Percentiles rank a stretch among this genome's conserved stretches.
These are phyloP conservation scores for Aphelenchoides fujianensis DNA, from an alignment of 1,140 invertebrate species.

Conservation along the genomic window DNA sequence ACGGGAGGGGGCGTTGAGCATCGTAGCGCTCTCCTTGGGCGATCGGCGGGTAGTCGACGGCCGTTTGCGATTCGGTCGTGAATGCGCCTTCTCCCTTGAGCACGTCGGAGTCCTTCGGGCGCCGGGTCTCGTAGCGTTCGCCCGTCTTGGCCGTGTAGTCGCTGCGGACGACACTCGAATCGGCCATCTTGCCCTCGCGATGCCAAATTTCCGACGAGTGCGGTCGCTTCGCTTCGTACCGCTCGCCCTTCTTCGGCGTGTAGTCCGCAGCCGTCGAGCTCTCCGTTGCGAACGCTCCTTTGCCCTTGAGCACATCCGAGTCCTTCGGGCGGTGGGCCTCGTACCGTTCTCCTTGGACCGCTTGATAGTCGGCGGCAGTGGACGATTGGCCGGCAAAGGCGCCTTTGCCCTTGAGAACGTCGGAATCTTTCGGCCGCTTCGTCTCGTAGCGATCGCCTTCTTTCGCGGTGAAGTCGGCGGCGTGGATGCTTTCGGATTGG, in stretches of 20 bases:
- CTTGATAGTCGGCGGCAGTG: constrained; percentile 23
- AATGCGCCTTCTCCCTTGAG: constrained; percentile 36
- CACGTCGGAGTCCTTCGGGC: constrained; percentile 27
- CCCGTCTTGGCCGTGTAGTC: constrained; percentile 30
- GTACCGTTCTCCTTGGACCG: constrained; percentile 35
- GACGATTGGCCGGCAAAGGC: constrained; percentile 24
- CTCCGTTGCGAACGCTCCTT: constrained; percentile 14
- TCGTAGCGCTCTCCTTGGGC: constrained; percentile 33
- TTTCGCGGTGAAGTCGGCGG: constrained; percentile 20
- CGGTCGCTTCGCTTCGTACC: constrained; percentile 33
- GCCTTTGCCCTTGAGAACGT: constrained; percentile 32
- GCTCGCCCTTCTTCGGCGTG: constrained; percentile 29
- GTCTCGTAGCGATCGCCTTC: constrained; percentile 33
- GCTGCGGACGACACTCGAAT: constrained; percentile 21
- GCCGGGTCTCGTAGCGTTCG: constrained; percentile 19
- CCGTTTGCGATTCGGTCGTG: background rate
- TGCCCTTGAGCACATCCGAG: constrained; percentile 34
- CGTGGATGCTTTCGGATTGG: background rate
- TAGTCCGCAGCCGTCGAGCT: constrained; percentile 22
- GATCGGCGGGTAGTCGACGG: background rate
- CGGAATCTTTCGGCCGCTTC: constrained; percentile 21
- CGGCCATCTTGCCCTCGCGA: constrained; percentile 22
- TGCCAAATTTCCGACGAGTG: constrained; percentile 25
- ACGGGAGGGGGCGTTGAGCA: constrained; percentile 22
- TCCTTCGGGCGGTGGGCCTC: constrained; percentile 25